Percentiles rank a stretch among this genome's conserved stretches.
These are phyloP conservation scores for Campoletis sonorensis DNA, from an alignment of 1,140 invertebrate genomes.

Conservation along the genomic window DNA sequence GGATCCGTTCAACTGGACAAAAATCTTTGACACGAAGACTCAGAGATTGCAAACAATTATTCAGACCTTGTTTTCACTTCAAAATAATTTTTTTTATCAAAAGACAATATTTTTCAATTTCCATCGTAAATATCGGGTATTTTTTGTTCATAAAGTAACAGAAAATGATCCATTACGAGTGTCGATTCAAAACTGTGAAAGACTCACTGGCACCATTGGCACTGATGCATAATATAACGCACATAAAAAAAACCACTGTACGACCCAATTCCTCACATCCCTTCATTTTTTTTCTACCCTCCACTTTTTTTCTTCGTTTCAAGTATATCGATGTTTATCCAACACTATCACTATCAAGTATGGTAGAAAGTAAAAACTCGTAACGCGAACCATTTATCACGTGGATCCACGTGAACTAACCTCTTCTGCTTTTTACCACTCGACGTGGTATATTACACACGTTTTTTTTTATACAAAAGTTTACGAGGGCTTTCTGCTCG, in stretches of 20 bases:
- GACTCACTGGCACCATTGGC: neutral
- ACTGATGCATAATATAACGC: neutral
- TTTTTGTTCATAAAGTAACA: neutral
- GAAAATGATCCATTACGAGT: conserved; percentile 37
- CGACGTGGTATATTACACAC: neutral
- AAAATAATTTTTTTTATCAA: too few species aligned
- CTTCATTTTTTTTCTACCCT: conserved; percentile 27
- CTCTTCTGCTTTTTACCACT: neutral
- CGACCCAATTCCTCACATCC: conserved; percentile 57
- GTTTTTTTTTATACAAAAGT: neutral
- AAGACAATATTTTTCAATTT: too few species aligned
- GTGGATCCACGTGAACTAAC: neutral
- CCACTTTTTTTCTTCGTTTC: neutral
- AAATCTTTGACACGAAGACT: too few species aligned
- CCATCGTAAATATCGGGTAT: too few species aligned
- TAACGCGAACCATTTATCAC: neutral
- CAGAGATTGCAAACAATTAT: too few species aligned
- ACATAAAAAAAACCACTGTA: conserved; percentile 1
- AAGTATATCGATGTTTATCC: neutral
- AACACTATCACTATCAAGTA: neutral
- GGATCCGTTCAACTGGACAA: too few species aligned
- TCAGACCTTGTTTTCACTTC: too few species aligned
- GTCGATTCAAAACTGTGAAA: neutral
- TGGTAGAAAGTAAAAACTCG: neutral
- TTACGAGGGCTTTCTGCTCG: neutral